Evolutionary conservation across 2,888 invertebrate species (phyloP).

Genomic region (Yponomeuta evonymella): DNA sequence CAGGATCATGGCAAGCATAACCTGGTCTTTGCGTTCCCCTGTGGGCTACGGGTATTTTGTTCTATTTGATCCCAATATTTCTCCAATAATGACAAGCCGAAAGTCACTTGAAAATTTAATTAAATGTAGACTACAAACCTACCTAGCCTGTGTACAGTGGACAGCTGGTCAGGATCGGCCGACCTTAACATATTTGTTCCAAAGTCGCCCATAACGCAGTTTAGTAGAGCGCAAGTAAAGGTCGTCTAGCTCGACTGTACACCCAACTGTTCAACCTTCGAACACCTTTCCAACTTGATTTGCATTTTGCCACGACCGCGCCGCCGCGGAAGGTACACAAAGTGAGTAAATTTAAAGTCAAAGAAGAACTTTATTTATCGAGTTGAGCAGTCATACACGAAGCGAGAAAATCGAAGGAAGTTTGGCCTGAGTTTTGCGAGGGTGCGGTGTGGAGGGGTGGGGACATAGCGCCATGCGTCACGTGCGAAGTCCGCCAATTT

Average conservation of each 20-base stretch:
- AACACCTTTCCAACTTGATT: slow-evolving; percentile 7
- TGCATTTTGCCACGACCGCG: slow-evolving; percentile 6
- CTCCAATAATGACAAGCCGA: neutral
- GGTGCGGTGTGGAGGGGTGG: neutral
- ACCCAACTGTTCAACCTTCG: neutral
- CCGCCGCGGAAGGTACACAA: neutral
- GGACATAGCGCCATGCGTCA: slow-evolving; percentile 41
- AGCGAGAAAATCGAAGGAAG: slow-evolving; percentile 4
- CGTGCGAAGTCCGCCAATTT: slow-evolving; percentile 55
- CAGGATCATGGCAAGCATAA: no score
- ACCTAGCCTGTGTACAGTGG: neutral
- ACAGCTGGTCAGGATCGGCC: no score
- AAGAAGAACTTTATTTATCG: slow-evolving; percentile 15
- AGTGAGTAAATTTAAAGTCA: slow-evolving; percentile 8
- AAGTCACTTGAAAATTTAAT: neutral
- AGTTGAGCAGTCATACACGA: slow-evolving; percentile 15
- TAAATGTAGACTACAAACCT: neutral
- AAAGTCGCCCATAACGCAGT: no score
- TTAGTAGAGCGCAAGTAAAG: no score
- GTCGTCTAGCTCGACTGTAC: no score
- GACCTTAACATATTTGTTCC: no score
- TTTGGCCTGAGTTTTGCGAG: neutral
- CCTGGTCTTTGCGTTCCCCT: no score
- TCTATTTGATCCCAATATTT: neutral
- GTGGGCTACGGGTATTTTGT: no score